Percentiles rank a stretch among this genome's conserved stretches.
phyloP scores from a whole-genome alignment of 2,113 vertebrate genomes.

The Indicator indicator region DNA sequence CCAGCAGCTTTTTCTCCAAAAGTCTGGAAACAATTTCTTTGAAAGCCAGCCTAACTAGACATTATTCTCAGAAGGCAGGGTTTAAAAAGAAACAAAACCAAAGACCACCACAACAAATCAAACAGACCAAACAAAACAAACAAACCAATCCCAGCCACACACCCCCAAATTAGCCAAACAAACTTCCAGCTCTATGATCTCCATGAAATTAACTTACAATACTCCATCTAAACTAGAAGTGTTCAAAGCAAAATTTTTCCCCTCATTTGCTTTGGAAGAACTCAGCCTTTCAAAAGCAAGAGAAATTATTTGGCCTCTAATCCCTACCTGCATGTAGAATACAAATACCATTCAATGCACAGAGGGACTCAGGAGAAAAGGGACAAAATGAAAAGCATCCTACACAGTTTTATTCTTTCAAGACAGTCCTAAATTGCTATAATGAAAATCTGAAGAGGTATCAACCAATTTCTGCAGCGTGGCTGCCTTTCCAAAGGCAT shows the following conservation, averaged over 20 bases:
- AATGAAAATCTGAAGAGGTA: background rate
- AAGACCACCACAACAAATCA: too few relatives aligned
- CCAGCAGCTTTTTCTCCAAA: background rate
- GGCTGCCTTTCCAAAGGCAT: background rate
- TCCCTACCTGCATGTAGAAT: background rate
- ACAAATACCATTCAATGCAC: background rate
- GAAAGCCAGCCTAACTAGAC: background rate
- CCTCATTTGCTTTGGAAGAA: background rate
- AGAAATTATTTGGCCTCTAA: background rate
- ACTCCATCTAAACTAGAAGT: background rate
- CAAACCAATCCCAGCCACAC: background rate
- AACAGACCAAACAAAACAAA: too few relatives aligned
- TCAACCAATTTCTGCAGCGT: background rate
- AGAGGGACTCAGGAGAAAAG: background rate
- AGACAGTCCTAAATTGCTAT: background rate
- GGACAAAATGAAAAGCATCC: background rate
- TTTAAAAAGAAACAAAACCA: background rate
- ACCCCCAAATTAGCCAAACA: background rate
- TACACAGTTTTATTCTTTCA: background rate
- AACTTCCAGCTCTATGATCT: background rate
- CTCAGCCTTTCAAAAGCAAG: background rate
- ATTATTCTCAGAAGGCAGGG: background rate
- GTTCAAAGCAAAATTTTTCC: background rate
- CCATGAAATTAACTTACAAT: background rate
- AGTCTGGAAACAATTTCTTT: background rate